Conservation (phyloP, 2,113 vertebrate genomes). For the Brachyhypopomus occidentalis region DNA sequence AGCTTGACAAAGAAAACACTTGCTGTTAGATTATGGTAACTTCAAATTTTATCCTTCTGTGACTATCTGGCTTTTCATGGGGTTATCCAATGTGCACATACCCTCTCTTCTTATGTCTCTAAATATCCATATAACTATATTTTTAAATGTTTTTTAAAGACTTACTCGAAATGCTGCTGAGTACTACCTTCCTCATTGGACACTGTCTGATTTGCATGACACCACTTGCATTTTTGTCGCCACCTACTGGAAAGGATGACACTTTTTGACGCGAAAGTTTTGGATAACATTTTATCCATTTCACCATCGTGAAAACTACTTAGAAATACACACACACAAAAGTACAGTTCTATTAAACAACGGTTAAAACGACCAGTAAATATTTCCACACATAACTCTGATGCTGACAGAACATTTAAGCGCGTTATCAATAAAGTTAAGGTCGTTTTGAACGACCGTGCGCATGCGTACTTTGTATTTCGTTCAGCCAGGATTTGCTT, state of each 20-base stretch:
- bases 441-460: not conserved
- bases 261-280: not conserved
- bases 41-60: not conserved
- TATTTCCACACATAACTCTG: too few species aligned
- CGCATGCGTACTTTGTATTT: conserved; percentile 33
- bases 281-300: too few species aligned
- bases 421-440: conserved; percentile 8
- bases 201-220: not conserved
- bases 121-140: not conserved
- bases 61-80: not conserved
- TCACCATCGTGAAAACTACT: too few species aligned
- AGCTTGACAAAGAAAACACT: conserved; percentile 3
- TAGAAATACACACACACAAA: not conserved
- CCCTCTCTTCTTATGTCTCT: not conserved
- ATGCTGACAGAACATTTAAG: too few species aligned
- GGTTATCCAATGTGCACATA: not conserved
- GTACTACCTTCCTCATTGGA: not conserved
- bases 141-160: conserved; percentile 16
- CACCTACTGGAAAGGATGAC: conserved; percentile 27
- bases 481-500: not conserved
- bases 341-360: not conserved
- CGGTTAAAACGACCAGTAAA: not conserved
- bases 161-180: not conserved
- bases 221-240: not conserved
- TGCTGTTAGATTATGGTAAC: not conserved